phyloP scores from a whole-genome alignment of 2,888 invertebrate genomes.

The Diplazon laetatorius region DNA sequence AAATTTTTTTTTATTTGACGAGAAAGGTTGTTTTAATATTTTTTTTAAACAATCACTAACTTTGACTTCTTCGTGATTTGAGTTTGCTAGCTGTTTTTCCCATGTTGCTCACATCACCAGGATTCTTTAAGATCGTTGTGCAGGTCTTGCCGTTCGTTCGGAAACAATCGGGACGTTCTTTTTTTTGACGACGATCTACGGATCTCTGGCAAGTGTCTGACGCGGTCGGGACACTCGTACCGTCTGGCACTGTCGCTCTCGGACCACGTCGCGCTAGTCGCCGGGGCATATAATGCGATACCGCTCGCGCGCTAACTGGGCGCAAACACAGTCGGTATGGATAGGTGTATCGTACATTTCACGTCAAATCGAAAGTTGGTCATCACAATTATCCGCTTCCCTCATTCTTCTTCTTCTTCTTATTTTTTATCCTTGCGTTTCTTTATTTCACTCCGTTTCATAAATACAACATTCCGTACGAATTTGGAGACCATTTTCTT shows the following conservation, averaged over 20 bases:
- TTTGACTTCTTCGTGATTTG: conserved; percentile 76
- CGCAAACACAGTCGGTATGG: conserved; percentile 63
- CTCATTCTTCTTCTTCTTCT: too few species aligned
- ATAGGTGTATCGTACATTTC: conserved; percentile 15
- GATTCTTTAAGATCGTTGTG: background rate
- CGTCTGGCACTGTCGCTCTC: conserved; percentile 55
- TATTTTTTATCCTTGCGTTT: too few species aligned
- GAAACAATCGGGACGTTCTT: conserved; percentile 7
- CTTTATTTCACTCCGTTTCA: too few species aligned
- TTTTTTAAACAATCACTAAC: conserved; percentile 70
- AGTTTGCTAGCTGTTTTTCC: conserved; percentile 78
- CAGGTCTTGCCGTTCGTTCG: background rate
- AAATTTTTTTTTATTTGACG: conserved; percentile 13
- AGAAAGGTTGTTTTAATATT: conserved; percentile 6
- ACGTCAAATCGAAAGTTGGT: background rate
- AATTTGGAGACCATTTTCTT: too few species aligned
- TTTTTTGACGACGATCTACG: conserved; percentile 5
- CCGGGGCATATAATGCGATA: conserved; percentile 74
- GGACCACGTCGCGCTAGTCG: conserved; percentile 37
- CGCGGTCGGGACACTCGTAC: conserved; percentile 47
- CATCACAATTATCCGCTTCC: too few species aligned
- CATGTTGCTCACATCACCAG: conserved; percentile 69
- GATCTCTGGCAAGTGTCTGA: conserved; percentile 24
- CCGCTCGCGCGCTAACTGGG: conserved; percentile 68
- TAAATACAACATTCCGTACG: too few species aligned